Percentiles rank a stretch among this genome's conserved stretches.
Conservation (phyloP, 1,140 invertebrate species). For the Metopolophium dirhodum region DNA sequence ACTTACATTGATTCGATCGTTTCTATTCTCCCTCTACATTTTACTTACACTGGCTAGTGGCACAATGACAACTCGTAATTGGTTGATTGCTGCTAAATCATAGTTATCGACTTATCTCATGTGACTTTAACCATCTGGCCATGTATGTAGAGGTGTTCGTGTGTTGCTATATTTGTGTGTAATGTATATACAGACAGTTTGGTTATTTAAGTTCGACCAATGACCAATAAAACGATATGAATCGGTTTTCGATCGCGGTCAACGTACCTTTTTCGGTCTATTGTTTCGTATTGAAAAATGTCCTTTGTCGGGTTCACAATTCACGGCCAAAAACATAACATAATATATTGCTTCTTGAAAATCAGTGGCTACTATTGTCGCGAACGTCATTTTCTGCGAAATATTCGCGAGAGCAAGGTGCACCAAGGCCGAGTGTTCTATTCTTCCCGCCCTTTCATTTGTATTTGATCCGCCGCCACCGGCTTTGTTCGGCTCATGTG, state of each 20-base stretch:
- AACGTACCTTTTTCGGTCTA: constrained; percentile 23
- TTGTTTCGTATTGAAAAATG: constrained; percentile 38
- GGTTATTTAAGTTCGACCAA: neutral
- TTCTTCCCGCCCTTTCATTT: constrained; percentile 15
- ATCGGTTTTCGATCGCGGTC: constrained; percentile 4
- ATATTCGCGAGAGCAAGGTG: neutral
- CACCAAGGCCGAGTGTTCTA: constrained; percentile 38
- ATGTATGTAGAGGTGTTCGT: neutral
- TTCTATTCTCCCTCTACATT: neutral
- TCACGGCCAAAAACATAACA: constrained; percentile 27
- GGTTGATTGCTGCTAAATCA: neutral
- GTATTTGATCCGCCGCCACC: neutral
- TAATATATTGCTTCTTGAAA: constrained; percentile 33
- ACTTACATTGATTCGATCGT: neutral
- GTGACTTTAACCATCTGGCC: neutral
- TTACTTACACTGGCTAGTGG: neutral
- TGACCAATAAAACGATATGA: neutral
- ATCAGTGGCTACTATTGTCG: constrained; percentile 3
- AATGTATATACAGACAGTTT: neutral
- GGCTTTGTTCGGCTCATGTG: neutral
- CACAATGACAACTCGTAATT: neutral
- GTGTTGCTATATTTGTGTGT: neutral
- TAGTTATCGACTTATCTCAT: neutral
- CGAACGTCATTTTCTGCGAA: constrained; percentile 25
- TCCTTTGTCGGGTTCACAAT: neutral